Evolutionary conservation across 2,888 invertebrate genomes (phyloP), one percentile per base, ranked within the genome.

Genomic region (Autographa gamma): DNA sequence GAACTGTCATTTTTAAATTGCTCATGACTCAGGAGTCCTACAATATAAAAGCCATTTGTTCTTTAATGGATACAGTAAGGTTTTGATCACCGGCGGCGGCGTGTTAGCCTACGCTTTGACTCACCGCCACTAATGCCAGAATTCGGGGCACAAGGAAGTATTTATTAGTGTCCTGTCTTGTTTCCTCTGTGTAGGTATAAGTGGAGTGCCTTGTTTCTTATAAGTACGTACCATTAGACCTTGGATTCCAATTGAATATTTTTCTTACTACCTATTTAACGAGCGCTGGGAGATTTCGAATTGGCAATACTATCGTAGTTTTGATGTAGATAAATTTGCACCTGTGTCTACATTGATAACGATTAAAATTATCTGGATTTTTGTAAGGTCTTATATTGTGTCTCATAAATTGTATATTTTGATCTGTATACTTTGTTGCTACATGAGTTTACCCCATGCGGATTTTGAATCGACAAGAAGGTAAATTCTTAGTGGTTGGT

Each of bases 111-210:
- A 77, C 64, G 73, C 83, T 73, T 82, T 81, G 79, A 78, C 60
- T 69, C 64, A 73, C 72, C 81, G 83, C 70, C 63, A 48, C 43
- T 54, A 70, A 75, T 72, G 63, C 62, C 73, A 67, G 73, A 73
- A 82, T 83, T 74, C 73, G 64, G 84, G 79, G 58, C 79, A 82
- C 62, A 82, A 81, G 82, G 82, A 82, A 82, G 74, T 69, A 65
- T 67, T 63, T 63, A 83, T 73, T 81, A 73, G 79, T 71, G 79
- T 69, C 66, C 54, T 60, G 63, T 64, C 52, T 70, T 52, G 64
- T 56, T 76, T 76, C 82, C 82, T 72, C 60, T 70, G 67, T 79
- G 62, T 65, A 66, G 56, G 65, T 59, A 73, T 67, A n/a, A 18
- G 52, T 25, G 61, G 73, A 62, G 68, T 63, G 18, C 52, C 14